Evolutionary conservation across 2,888 invertebrate species (phyloP).

Genomic region (Allygus modestus): DNA sequence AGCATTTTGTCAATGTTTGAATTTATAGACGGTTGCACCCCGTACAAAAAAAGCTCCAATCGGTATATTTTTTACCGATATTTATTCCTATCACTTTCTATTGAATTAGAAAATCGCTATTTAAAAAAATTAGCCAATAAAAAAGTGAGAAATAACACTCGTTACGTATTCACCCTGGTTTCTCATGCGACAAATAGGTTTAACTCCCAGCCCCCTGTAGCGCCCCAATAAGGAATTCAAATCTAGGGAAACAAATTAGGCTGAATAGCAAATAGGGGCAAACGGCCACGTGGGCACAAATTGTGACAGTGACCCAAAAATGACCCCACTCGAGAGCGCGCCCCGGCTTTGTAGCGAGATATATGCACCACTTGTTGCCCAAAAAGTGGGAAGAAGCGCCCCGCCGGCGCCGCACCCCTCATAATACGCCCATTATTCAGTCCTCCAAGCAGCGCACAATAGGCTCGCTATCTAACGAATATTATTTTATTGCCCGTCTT

Average conservation of each 20-base stretch:
- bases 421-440: slow-evolving; percentile 38
- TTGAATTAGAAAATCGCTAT: no score
- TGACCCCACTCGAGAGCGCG: slow-evolving; percentile 48
- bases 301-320: slow-evolving; percentile 53
- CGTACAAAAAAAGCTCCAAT: no score
- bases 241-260: slow-evolving; percentile 53
- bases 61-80: no score
- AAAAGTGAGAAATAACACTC: not conserved
- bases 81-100: no score
- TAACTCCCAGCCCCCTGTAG: slow-evolving; percentile 22
- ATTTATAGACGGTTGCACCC: no score
- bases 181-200: slow-evolving; percentile 5
- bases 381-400: slow-evolving; percentile 27
- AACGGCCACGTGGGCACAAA: slow-evolving; percentile 39
- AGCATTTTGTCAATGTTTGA: no score
- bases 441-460: slow-evolving; percentile 42
- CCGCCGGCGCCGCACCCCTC: slow-evolving; percentile 11
- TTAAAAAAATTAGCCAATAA: no score
- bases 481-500: slow-evolving; percentile 56
- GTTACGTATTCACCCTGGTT: slow-evolving; percentile 5
- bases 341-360: slow-evolving; percentile 17
- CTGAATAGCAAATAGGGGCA: slow-evolving; percentile 55
- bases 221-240: slow-evolving; percentile 47
- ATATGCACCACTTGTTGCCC: slow-evolving; percentile 58
- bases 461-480: slow-evolving; percentile 19